phyloP scores from a whole-genome alignment of 2,113 vertebrate species.

The Lamprotornis superbus region DNA sequence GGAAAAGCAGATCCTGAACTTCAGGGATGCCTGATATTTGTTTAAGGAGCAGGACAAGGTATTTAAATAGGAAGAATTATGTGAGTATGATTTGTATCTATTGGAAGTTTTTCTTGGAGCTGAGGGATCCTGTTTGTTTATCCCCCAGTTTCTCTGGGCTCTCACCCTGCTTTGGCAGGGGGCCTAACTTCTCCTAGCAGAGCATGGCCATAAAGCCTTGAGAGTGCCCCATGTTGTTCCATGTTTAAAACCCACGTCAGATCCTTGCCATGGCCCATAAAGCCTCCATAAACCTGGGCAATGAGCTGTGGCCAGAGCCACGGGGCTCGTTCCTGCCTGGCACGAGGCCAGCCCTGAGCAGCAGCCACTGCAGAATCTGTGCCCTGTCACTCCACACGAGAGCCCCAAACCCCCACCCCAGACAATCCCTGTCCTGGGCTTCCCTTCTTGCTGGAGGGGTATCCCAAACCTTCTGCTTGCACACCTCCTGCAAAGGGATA shows the following conservation, averaged over 20 bases:
- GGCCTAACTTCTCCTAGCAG: background rate
- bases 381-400: too few species aligned
- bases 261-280: slow-evolving; percentile 4
- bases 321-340: background rate
- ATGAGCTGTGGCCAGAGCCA: background rate
- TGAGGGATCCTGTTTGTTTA: background rate
- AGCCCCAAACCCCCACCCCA: background rate
- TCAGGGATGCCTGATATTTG: background rate
- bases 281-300: slow-evolving; percentile 28
- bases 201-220: background rate
- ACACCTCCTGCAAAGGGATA: background rate
- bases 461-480: background rate
- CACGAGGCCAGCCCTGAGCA: background rate
- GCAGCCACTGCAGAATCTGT: too few species aligned
- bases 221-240: background rate
- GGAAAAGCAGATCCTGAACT: background rate
- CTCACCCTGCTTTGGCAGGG: background rate
- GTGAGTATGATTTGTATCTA: background rate
- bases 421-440: background rate
- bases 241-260: background rate
- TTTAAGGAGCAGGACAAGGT: background rate
- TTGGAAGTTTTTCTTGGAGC: background rate
- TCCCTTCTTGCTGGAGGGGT: background rate
- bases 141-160: background rate
- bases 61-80: background rate